phyloP scores from a whole-genome alignment of 1,140 invertebrate genomes.

The Bursaphelenchus mucronatus region DNA sequence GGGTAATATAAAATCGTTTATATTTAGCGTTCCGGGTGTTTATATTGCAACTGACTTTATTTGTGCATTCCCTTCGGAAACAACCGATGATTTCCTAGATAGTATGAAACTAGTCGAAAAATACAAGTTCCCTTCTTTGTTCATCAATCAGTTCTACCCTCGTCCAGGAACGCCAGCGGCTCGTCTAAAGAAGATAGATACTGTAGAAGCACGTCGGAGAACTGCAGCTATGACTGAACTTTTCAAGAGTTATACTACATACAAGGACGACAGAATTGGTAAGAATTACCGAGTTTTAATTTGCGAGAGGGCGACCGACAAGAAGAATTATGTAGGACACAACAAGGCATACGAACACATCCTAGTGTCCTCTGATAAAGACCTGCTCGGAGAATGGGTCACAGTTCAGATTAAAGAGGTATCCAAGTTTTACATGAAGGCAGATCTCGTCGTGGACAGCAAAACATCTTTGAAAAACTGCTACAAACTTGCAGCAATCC shows the following conservation, averaged over 20 bases:
- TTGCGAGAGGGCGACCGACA: constrained; percentile 86
- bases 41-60: constrained; percentile 97
- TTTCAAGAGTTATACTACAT: constrained; percentile 84
- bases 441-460: constrained; percentile 8
- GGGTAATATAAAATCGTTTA: constrained; percentile 19
- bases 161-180: constrained; percentile 90
- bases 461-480: background rate
- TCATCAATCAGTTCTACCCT: constrained; percentile 90
- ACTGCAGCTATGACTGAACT: constrained; percentile 82
- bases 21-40: constrained; percentile 72
- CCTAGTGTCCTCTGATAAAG: constrained; percentile 37
- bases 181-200: constrained; percentile 74
- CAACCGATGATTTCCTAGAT: constrained; percentile 80
- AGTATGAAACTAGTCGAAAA: constrained; percentile 78
- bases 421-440: constrained; percentile 54
- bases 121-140: constrained; percentile 86
- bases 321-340: constrained; percentile 82
- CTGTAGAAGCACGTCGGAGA: constrained; percentile 80
- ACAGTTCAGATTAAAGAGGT: constrained; percentile 48
- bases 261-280: constrained; percentile 71
- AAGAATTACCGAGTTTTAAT: constrained; percentile 77
- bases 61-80: constrained; percentile 96
- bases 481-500: too few species aligned
- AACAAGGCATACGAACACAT: constrained; percentile 90
- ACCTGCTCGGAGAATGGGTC: constrained; percentile 37